Conservation (phyloP, 2,888 invertebrate genomes). For the Acleris cristana region DNA sequence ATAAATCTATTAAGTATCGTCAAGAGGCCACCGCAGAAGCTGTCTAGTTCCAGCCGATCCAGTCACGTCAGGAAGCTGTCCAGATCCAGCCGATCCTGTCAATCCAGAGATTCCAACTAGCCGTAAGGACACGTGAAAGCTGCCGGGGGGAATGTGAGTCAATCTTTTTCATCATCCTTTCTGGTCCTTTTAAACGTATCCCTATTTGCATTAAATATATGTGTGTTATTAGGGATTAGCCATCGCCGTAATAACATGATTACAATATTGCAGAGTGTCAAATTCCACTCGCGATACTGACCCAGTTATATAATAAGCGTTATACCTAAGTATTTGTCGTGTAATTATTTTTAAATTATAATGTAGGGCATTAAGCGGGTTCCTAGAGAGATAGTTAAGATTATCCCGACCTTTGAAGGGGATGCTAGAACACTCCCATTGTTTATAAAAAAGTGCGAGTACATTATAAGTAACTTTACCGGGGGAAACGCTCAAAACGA, state of each 20-base stretch:
- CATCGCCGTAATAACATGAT: neutral
- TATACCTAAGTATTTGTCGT: neutral
- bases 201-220: conserved; percentile 8
- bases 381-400: neutral
- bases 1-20: conserved; percentile 6
- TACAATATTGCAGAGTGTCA: neutral
- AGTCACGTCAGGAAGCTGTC: conserved; percentile 3
- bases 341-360: neutral
- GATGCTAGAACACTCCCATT: conserved; percentile 7
- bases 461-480: conserved; percentile 17
- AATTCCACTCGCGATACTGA: conserved; percentile 1
- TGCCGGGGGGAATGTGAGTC: conserved; percentile 17
- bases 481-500: conserved; percentile 27
- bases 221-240: conserved; percentile 14
- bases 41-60: conserved; percentile 1
- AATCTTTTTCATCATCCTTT: conserved; percentile 21
- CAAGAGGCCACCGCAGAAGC: conserved; percentile 1
- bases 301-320: neutral
- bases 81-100: neutral
- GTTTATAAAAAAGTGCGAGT: conserved; percentile 37
- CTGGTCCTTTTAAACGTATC: conserved; percentile 14
- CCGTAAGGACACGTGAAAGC: conserved; percentile 14
- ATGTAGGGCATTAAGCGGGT: conserved; percentile 2
- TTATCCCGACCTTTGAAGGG: conserved; percentile 8
- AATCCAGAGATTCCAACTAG: neutral